A percentile compares a stretch with the other conserved stretches of the same genome.
Evolutionary conservation across 2,797 vertebrate genomes (phyloP).

Genomic region (Petrocephalus schoutedeni): DNA sequence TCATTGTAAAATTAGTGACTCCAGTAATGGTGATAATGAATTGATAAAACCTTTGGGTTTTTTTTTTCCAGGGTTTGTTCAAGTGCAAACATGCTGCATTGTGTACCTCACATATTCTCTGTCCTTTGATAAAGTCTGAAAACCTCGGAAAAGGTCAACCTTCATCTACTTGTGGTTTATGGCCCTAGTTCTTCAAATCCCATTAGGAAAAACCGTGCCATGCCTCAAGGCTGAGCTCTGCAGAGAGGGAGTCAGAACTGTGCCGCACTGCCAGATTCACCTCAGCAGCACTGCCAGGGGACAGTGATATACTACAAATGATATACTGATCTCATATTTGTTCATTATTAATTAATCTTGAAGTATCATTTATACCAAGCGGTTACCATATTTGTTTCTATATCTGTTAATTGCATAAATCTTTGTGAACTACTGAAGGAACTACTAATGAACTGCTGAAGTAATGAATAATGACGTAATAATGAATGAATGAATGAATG

Average conservation of each 20-base stretch:
- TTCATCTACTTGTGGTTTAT: neutral
- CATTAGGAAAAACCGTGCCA: neutral
- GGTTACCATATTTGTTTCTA: neutral
- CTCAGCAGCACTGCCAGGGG: neutral
- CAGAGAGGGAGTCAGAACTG: neutral
- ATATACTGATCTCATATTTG: neutral
- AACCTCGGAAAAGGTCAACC: neutral
- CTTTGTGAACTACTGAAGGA: too few species aligned
- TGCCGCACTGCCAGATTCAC: neutral
- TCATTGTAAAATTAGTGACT: neutral
- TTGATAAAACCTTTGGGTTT: neutral
- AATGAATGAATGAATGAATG: too few species aligned
- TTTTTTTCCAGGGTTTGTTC: neutral
- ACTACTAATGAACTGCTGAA: too few species aligned
- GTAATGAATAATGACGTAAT: too few species aligned
- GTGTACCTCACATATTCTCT: neutral
- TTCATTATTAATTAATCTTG: neutral
- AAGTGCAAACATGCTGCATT: neutral
- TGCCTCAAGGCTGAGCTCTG: neutral
- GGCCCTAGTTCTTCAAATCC: neutral
- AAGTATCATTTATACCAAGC: neutral
- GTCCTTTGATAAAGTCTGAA: neutral
- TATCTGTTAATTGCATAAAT: too few species aligned
- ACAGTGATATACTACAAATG: neutral
- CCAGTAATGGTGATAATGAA: neutral